phyloP scores from a whole-genome alignment of 1,140 invertebrate genomes.

The Doryteuthis pealeii region DNA sequence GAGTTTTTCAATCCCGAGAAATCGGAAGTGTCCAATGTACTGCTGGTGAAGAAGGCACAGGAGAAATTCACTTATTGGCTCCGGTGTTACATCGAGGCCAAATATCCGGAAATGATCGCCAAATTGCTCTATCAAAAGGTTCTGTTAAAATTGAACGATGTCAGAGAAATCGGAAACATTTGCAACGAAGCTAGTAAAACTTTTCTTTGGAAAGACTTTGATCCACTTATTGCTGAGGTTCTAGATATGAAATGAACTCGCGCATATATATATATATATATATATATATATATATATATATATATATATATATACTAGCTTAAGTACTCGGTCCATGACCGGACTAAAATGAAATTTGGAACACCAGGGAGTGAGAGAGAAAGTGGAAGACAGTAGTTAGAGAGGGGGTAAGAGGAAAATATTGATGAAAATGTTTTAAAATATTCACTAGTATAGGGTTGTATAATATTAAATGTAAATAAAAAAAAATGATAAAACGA shows the following conservation, averaged over 20 bases:
- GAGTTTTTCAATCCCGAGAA: constrained; percentile 83
- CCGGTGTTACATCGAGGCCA: constrained; percentile 80
- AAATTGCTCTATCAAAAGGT: constrained; percentile 81
- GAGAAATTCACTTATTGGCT: constrained; percentile 89
- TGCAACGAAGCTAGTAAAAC: constrained; percentile 1
- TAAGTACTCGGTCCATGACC: no score
- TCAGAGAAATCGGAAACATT: constrained; percentile 42
- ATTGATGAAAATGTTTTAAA: no score
- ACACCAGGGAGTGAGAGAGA: no score
- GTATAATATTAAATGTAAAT: not conserved
- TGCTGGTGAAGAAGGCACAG: constrained; percentile 85
- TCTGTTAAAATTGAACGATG: constrained; percentile 82
- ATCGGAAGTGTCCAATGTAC: constrained; percentile 76
- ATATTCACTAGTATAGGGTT: not conserved
- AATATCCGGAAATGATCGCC: constrained; percentile 73
- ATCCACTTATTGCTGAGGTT: not conserved
- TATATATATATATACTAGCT: no score
- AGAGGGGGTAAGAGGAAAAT: no score
- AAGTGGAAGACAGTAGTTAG: no score
- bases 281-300: not conserved
- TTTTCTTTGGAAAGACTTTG: not conserved
- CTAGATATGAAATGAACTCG: not conserved
- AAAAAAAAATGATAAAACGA: no score
- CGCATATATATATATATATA: not conserved
- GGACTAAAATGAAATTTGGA: no score